phyloP scores from a whole-genome alignment of 2,888 invertebrate genomes.

The Panorpa germanica region DNA sequence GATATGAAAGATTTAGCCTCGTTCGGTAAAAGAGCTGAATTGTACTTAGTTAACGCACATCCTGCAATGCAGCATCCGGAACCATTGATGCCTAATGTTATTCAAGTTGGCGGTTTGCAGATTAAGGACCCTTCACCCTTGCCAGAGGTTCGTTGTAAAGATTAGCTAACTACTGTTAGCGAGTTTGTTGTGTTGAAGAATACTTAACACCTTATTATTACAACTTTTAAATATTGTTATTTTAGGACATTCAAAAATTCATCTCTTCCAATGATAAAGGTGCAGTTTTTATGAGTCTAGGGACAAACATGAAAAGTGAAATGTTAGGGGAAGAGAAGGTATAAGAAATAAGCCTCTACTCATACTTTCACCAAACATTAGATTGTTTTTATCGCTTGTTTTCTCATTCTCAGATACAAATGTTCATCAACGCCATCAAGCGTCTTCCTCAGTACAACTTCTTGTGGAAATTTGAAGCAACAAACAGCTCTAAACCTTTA shows the following conservation, averaged over 20 bases:
- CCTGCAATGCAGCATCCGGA: conserved; percentile 18
- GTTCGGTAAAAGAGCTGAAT: conserved; percentile 14
- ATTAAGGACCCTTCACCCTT: conserved; percentile 16
- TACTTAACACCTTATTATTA: too few relatives aligned
- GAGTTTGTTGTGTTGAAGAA: too few relatives aligned
- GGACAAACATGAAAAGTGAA: conserved; percentile 6
- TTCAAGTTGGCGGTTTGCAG: conserved; percentile 22
- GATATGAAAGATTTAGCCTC: conserved; percentile 13
- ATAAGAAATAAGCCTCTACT: neutral
- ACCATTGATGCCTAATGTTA: conserved; percentile 20
- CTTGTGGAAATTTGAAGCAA: conserved; percentile 20
- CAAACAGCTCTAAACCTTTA: conserved; percentile 14
- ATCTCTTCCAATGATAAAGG: conserved; percentile 14
- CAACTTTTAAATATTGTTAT: neutral
- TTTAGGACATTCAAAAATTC: conserved; percentile 16
- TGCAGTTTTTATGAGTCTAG: conserved; percentile 8
- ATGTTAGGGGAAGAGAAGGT: neutral
- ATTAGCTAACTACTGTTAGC: too few relatives aligned
- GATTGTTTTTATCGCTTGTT: conserved; percentile 7
- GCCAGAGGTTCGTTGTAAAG: conserved; percentile 12
- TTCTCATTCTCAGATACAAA: conserved; percentile 11
- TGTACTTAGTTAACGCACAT: conserved; percentile 20
- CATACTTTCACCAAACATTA: neutral
- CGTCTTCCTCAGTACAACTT: conserved; percentile 19
- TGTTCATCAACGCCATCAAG: conserved; percentile 16